These are phyloP conservation scores for Dissostichus mawsoni DNA, from an alignment of 2,113 vertebrate genomes.

Conservation along the genomic window DNA sequence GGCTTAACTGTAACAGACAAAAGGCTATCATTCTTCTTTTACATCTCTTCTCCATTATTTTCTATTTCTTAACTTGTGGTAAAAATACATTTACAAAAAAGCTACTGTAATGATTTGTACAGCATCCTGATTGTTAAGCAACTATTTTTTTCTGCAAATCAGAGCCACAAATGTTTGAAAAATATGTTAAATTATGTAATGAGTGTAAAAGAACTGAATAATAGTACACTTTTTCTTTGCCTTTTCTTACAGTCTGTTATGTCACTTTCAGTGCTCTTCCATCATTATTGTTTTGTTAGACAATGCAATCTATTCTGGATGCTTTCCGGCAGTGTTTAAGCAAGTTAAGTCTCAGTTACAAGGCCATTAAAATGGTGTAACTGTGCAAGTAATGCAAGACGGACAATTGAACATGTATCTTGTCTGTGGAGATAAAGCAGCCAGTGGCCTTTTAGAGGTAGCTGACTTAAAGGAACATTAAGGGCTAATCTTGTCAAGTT, in stretches of 20 bases:
- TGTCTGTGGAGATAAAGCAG: constrained; percentile 2
- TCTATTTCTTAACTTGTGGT: background rate
- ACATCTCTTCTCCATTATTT: no score
- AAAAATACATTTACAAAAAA: background rate
- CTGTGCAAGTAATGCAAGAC: constrained; percentile 10
- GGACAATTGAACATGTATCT: constrained; percentile 1
- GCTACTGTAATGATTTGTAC: constrained; percentile 6
- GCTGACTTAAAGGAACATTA: constrained; percentile 37
- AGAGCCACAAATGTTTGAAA: constrained; percentile 26
- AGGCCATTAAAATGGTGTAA: constrained; percentile 39
- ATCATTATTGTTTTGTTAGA: constrained; percentile 5
- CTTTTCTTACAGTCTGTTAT: background rate
- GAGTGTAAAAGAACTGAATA: background rate
- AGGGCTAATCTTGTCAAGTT: constrained; percentile 19
- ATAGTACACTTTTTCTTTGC: background rate
- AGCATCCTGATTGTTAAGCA: background rate
- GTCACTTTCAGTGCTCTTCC: background rate
- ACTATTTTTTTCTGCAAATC: constrained; percentile 10
- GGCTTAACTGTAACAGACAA: background rate
- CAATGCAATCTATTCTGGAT: background rate
- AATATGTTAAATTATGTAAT: background rate
- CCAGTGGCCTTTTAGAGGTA: constrained; percentile 10
- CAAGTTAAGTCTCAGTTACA: constrained; percentile 59
- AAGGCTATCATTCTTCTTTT: no score
- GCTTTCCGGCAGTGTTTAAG: constrained; percentile 42